Evolutionary conservation across 2,797 vertebrate species (phyloP).

Genomic region (Microhierax caerulescens): DNA sequence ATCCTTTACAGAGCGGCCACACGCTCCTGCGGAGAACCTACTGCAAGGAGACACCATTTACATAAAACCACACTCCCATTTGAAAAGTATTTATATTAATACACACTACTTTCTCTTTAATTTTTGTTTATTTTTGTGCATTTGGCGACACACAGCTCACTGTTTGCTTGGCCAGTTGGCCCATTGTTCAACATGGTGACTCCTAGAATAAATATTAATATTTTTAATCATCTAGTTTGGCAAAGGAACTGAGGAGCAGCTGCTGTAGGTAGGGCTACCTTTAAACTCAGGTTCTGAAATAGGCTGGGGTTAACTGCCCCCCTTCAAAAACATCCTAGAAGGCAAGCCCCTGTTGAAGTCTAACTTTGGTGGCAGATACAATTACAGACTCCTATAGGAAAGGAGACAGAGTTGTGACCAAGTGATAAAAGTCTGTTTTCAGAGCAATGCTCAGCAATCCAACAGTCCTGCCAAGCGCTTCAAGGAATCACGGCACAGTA

Average conservation of each 20-base stretch:
- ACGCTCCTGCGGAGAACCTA: neutral
- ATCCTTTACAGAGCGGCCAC: neutral
- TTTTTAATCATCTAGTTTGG: conserved; percentile 29
- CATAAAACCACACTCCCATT: neutral
- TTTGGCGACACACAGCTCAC: neutral
- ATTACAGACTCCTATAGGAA: neutral
- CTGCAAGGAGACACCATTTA: neutral
- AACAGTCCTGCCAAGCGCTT: neutral
- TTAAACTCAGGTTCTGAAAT: neutral
- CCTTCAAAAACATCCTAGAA: conserved; percentile 9
- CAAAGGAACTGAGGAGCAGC: conserved; percentile 31
- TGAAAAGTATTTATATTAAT: neutral
- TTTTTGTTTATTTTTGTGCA: conserved; percentile 7
- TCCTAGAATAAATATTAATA: conserved; percentile 56
- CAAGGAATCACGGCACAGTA: neutral
- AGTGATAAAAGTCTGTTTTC: neutral
- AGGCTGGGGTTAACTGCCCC: neutral
- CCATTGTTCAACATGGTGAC: neutral
- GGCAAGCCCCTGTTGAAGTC: neutral
- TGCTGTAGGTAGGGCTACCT: neutral
- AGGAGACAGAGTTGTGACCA: neutral
- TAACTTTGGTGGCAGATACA: neutral
- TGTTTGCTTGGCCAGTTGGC: neutral
- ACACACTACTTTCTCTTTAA: neutral
- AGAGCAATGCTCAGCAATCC: neutral